Base-by-base conservation (phyloP, 2,888 invertebrate genomes). In the Seira ritae region DNA sequence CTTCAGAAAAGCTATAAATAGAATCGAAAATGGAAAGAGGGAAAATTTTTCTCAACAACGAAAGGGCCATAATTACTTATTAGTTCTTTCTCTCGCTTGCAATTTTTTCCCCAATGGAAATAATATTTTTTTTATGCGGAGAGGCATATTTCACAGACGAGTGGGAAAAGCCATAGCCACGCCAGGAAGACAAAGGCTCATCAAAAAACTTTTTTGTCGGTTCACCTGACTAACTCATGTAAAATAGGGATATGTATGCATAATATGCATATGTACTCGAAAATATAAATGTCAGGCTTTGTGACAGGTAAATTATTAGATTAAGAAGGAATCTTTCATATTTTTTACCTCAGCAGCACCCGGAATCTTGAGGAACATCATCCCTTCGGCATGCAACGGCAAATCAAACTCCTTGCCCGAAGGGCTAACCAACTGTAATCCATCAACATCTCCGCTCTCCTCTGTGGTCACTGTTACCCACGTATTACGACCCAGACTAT, bases 381-480 rank as follows among this genome's bases (percentile, higher is more conserved):
- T 85, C 37, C 89, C 89, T 82, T 89, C 89, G 75, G 87, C 85
- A 68, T 87, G 86, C 60, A 88, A 84, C 50, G 89, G 89, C 69
- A 89, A 84, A 80, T 89, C 89, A 80, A 88, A 88, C 84, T 88
- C 88, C 65, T 87, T 86, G 65, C 89, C 89, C 55, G 89, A 87
- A 20, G 89, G 89, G 75, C 88, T 88, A 31, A 87, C 79, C 77
- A 89, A 87, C 87, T 88, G 86, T 77, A 89, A 87, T 84, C 89
- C 88, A 85, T 89, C 89, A 82, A 89, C 89, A 87, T 89, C 89
- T 46, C 87, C 89, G 68, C 67, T 83, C 68, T 89, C 89, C 50
- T 87, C 87, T 12, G 89, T 87, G 60, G 89, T 88, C 19, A 89
- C 88, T 24, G 88, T 89, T 77, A 89, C 87, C 85, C 86, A 88